Percentiles rank a stretch among this genome's conserved stretches.
These are phyloP conservation scores for Myotis davidii DNA, from an alignment of 2,113 vertebrate species.

Conservation along the genomic window DNA sequence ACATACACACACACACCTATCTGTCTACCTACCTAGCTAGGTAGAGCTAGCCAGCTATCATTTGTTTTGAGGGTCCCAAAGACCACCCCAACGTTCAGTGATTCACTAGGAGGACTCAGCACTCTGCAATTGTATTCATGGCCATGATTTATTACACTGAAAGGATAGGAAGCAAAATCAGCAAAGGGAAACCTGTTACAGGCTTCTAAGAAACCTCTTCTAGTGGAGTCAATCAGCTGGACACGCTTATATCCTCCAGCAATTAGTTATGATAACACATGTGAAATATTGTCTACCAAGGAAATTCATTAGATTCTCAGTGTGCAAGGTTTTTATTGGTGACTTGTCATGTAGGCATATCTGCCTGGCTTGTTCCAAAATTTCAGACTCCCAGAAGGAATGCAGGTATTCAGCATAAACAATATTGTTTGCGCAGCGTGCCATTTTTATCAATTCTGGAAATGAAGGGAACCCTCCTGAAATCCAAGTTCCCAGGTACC, in stretches of 20 bases:
- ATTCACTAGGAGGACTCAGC: neutral
- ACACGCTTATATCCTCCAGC: neutral
- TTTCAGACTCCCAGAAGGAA: neutral
- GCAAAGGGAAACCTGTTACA: neutral
- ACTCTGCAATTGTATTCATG: neutral
- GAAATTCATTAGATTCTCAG: neutral
- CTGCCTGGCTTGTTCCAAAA: neutral
- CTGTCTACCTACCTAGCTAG: neutral
- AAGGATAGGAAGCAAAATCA: neutral
- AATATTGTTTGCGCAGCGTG: neutral
- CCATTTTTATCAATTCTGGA: neutral
- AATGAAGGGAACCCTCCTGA: neutral
- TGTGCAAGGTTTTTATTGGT: neutral
- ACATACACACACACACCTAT: too few relatives aligned
- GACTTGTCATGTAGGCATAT: neutral
- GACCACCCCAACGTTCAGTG: neutral
- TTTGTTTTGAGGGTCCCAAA: neutral
- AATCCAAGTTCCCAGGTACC: neutral
- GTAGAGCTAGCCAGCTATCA: neutral
- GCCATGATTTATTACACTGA: neutral
- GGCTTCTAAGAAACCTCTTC: neutral
- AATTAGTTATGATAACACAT: neutral
- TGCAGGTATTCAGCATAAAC: neutral
- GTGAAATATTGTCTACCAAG: neutral
- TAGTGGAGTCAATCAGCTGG: neutral